Evolutionary conservation across 2,888 invertebrate species (phyloP), one percentile per base, ranked within the genome.

Genomic region (Stomorhina lunata): DNA sequence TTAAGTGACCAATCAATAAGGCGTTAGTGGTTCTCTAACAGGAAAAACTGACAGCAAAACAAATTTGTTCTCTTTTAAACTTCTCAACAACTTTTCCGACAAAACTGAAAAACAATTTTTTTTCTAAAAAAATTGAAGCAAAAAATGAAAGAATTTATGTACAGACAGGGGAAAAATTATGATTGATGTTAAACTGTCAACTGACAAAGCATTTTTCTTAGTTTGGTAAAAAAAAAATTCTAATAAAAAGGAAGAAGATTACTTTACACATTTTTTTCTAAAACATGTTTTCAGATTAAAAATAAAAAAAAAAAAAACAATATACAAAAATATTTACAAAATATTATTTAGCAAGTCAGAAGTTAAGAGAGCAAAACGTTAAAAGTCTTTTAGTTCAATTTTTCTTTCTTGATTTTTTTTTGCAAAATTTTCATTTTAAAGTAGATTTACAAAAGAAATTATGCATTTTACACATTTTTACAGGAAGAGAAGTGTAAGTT

Each of bases 1-100:
- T 73, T 79, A 81, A 84, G 80, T 81, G 84, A 83, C 85, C 81
- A 79, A 83, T 84, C 84, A 81, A 83, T 81, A 83, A 77, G 45
- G 43, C 48, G 43, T 75, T 69, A 59, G 63, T 81, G 40, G 68
- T 63, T 53, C 17, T 37, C 45, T 17, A 34, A 63, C 55, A 59
- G 12, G 25, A 12, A 73, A 29, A 29, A 10, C 25, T 45, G 43
- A 75, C 78, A 78, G 63, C 55, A 65, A 43, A 77, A 69, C 69
- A 71, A 82, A 75, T 75, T 45, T 59, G 29, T 15, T 27, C 29
- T 50, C 17, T 57, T 75, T 50, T 20, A 55, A 59, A 50, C 43
- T 75, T 75, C n/a, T n/a, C 32, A 78, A 55, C 40, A 69, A 45
- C 55, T 25, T 34, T 65, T 68, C 20, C 20, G 0, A 43, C 32